Base-by-base conservation (phyloP, 1,140 invertebrate species). In the Drosophila mayri region DNA sequence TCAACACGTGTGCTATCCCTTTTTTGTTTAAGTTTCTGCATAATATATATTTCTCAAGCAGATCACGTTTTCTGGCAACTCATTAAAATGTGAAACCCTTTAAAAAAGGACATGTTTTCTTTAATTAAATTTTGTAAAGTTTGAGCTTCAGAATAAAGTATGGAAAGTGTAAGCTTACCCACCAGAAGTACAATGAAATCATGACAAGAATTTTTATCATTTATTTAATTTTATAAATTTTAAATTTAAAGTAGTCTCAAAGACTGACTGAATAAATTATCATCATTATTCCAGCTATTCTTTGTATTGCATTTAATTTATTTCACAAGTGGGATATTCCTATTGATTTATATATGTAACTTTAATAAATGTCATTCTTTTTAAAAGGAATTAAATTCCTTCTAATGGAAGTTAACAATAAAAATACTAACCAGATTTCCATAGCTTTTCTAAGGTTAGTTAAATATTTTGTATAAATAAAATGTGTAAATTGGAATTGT, bases 111-210 rank as follows among this genome's bases (percentile, higher is more conserved):
- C 49, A 49, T 41, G 55, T 41, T 43, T 60, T 35, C 30, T 41
- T 25, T 59, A 66, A 76, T 76, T 44, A 76, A 65, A 66, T 66
- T 43, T 46, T 18, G 18, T 30, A 35, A 57, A 35, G 37, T 60
- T 72, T 49, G 28, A n/a, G 30, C 22, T 44, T 66, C 12, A 22
- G 18, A 7, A n/a, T 14, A 22, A n/a, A 35, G 32, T 12, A 1
- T 37, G 35, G 3, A 28, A 62, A 66, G 18, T 16, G 20, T 9
- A 14, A 10, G 2, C 0, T 22, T 16, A 10, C 32, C 0, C 32
- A 20, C n/a, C 18, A 9, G 3, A 52, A 35, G 7, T 32, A 12
- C n/a, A 20, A 11, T 4, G 20, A 32, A 18, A 4, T 37, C 20
- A 14, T 22, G 50, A 37, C 14, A 16, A 2, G 32, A 54, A 37